Evolutionary conservation across 2,113 vertebrate genomes (phyloP).

Genomic region (Chascanopsetta lugubris): DNA sequence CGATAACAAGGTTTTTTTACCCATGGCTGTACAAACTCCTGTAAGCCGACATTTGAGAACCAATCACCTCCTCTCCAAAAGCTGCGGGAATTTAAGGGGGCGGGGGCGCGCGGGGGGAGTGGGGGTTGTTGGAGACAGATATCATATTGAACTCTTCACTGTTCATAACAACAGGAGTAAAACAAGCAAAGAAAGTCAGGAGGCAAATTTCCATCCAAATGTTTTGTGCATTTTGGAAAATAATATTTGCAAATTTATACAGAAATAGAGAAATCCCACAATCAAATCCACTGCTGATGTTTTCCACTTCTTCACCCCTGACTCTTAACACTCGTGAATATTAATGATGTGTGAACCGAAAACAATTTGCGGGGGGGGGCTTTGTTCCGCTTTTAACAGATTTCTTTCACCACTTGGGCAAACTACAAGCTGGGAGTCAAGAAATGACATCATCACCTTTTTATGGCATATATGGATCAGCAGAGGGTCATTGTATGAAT

Average conservation of each 20-base stretch:
- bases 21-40: slow-evolving; percentile 37
- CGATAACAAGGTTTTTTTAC: slow-evolving; percentile 57
- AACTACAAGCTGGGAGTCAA: background rate
- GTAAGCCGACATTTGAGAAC: slow-evolving; percentile 10
- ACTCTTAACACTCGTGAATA: background rate
- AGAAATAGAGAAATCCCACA: background rate
- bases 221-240: background rate
- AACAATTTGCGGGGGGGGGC: background rate
- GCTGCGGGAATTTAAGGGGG: no score
- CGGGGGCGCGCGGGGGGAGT: no score
- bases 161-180: background rate
- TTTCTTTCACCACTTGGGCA: background rate
- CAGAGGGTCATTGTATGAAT: background rate
- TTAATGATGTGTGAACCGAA: background rate
- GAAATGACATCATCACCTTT: background rate
- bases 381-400: no score
- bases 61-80: background rate
- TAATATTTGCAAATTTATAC: background rate
- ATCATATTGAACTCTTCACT: background rate
- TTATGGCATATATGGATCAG: no score
- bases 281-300: background rate
- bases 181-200: background rate
- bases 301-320: background rate
- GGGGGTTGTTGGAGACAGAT: background rate
- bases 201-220: background rate